Percentiles rank a stretch among this genome's conserved stretches.
Evolutionary conservation across 2,888 invertebrate genomes (phyloP).

Genomic region (Noctua comes): DNA sequence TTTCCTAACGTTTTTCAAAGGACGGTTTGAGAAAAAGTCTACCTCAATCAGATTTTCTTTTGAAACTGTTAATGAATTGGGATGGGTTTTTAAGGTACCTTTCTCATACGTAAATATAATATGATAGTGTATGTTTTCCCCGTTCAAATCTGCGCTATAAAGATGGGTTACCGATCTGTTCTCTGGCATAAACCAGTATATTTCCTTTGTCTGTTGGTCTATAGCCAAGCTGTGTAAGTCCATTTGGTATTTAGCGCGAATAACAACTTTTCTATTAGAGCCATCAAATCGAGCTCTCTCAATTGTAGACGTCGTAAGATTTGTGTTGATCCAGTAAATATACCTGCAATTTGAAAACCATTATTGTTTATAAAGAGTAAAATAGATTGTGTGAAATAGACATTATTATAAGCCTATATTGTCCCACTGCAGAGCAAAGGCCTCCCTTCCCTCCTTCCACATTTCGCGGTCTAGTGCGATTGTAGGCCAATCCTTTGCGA

Average conservation of each 20-base stretch:
- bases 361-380: neutral
- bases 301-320: neutral
- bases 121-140: neutral
- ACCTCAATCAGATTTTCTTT: neutral
- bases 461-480: too few relatives aligned
- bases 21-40: neutral
- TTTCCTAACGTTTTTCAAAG: accelerated
- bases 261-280: constrained; percentile 3
- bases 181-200: neutral
- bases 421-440: too few relatives aligned
- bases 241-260: neutral
- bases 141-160: neutral
- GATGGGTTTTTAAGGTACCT: accelerated
- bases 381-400: neutral
- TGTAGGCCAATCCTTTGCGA: too few relatives aligned
- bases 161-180: accelerated
- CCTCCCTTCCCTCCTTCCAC: too few relatives aligned
- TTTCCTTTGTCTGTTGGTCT: neutral
- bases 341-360: constrained; percentile 1
- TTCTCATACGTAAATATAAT: too few relatives aligned
- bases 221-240: constrained; percentile 5
- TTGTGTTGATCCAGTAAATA: constrained; percentile 18
- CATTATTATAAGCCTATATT: too few relatives aligned
- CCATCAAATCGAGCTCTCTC: constrained; percentile 5
- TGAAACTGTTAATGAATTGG: neutral